Conservation (phyloP, 2,113 vertebrate species). For the Eulemur rufifrons region DNA sequence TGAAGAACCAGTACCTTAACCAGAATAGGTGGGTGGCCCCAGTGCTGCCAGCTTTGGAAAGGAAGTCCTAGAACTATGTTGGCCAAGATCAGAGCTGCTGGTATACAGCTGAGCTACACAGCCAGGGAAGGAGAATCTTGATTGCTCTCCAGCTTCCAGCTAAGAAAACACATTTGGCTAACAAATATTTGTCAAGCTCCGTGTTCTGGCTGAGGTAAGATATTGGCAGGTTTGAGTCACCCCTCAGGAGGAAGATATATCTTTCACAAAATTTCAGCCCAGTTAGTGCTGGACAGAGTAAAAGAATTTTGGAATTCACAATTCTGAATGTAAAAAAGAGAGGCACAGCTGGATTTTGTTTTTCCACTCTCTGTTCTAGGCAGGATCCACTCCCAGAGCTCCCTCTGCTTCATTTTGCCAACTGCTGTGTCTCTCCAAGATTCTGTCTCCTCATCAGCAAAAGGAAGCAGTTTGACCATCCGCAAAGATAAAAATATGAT, state of each 20-base stretch:
- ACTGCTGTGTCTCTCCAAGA: background rate
- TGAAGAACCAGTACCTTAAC: background rate
- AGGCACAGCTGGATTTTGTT: background rate
- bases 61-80: background rate
- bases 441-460: background rate
- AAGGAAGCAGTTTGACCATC: background rate
- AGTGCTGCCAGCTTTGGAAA: background rate
- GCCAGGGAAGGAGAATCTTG: slow-evolving; percentile 1
- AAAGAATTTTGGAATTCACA: slow-evolving; percentile 11
- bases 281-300: background rate
- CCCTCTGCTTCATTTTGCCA: slow-evolving; percentile 16
- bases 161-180: slow-evolving; percentile 42
- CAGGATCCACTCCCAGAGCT: background rate
- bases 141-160: slow-evolving; percentile 16
- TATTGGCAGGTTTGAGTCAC: slow-evolving; percentile 1
- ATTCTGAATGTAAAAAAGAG: background rate
- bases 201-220: background rate
- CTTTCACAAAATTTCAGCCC: slow-evolving; percentile 26
- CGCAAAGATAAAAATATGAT: background rate
- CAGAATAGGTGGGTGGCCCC: background rate
- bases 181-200: background rate
- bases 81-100: background rate
- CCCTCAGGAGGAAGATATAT: background rate
- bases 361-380: background rate
- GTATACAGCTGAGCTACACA: background rate